Evolutionary conservation across 2,113 vertebrate genomes (phyloP).

Genomic region (Pipra filicauda): DNA sequence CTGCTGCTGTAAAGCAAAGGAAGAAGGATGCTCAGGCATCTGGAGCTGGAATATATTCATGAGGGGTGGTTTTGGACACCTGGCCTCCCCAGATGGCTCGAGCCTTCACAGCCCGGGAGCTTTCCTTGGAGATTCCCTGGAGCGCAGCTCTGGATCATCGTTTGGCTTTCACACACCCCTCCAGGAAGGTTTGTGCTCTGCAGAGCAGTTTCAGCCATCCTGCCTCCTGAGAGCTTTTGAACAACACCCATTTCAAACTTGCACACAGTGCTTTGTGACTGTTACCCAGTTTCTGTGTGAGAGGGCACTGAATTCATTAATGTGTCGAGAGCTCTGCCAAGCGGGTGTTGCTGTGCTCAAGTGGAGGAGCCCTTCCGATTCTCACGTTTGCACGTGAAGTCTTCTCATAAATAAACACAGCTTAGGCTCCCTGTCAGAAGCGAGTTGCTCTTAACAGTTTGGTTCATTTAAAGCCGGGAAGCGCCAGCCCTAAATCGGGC

Average conservation of each 20-base stretch:
- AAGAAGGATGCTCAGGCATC: neutral
- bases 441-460: rapidly evolving
- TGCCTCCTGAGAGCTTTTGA: neutral
- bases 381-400: rapidly evolving
- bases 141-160: rapidly evolving
- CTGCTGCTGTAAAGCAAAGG: neutral
- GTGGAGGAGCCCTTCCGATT: neutral
- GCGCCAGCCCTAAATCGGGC: neutral
- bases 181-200: neutral
- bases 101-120: rapidly evolving
- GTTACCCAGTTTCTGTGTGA: rapidly evolving
- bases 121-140: neutral
- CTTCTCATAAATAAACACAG: neutral
- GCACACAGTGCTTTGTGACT: rapidly evolving
- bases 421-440: neutral
- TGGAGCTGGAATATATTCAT: rapidly evolving
- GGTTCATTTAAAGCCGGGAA: neutral
- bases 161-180: neutral
- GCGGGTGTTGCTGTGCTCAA: neutral
- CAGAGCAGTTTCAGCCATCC: neutral
- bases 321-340: neutral
- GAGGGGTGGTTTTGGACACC: neutral
- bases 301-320: neutral
- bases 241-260: no score
- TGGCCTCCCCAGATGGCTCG: no score